Conservation (phyloP, 2,113 vertebrate species). For the Sander vitreus region DNA sequence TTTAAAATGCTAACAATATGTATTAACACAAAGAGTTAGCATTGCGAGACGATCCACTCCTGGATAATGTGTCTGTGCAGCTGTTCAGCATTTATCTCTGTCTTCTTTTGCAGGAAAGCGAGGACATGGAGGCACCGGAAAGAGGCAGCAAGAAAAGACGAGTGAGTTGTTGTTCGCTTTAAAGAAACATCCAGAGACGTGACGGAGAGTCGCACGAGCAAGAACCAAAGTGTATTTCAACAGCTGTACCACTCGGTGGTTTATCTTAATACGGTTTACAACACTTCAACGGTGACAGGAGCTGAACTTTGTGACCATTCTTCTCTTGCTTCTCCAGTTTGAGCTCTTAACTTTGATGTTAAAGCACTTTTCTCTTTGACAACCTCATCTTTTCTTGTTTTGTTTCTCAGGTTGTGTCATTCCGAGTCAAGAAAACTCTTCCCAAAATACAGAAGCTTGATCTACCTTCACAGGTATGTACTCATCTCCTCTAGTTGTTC, state of each 20-base stretch:
- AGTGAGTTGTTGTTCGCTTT: conserved; percentile 47
- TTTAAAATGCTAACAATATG: not conserved
- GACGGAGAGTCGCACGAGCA: too few relatives aligned
- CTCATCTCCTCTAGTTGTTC: not conserved
- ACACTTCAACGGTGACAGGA: not conserved
- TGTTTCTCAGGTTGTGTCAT: conserved; percentile 74
- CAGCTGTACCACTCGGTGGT: not conserved
- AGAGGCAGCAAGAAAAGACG: conserved; percentile 68
- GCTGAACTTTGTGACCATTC: not conserved
- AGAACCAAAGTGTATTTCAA: not conserved
- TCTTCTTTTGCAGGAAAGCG: conserved; percentile 53
- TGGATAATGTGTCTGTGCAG: not conserved
- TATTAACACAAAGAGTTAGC: not conserved
- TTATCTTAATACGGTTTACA: not conserved
- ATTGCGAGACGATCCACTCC: not conserved
- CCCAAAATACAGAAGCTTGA: conserved; percentile 43
- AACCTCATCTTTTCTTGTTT: not conserved
- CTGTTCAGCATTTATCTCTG: not conserved
- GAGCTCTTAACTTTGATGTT: not conserved
- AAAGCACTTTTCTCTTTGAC: not conserved
- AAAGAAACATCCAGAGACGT: not conserved
- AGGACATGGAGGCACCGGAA: conserved; percentile 28
- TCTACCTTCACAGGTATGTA: conserved; percentile 49
- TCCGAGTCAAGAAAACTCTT: conserved; percentile 78
- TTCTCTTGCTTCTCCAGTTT: not conserved